Percentiles rank a stretch among this genome's conserved stretches.
phyloP scores from a whole-genome alignment of 2,113 vertebrate species.

The Nycticorax nycticorax region DNA sequence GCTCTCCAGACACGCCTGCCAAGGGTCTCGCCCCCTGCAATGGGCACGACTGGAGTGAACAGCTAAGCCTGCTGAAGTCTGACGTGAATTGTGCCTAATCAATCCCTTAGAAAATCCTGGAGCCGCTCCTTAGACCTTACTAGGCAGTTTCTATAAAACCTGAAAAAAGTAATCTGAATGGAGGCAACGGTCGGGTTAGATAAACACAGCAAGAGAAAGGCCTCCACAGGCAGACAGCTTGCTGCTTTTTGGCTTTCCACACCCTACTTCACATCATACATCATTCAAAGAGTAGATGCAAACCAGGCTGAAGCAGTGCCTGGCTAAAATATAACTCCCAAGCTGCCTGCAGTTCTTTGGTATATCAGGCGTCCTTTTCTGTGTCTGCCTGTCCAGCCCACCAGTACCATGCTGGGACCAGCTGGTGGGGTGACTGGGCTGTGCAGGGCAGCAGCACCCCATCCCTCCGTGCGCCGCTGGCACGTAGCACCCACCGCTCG shows the following conservation, averaged over 20 bases:
- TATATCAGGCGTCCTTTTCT: background rate
- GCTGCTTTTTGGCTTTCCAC: background rate
- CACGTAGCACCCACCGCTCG: rapidly evolving
- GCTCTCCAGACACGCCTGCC: background rate
- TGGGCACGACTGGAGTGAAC: background rate
- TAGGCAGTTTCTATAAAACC: background rate
- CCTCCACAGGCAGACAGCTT: background rate
- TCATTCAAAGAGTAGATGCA: background rate
- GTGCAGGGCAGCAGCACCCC: background rate
- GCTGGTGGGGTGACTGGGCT: background rate
- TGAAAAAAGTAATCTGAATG: background rate
- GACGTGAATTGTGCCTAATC: background rate
- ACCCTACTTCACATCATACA: background rate
- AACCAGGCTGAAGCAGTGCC: background rate
- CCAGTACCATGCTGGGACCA: background rate
- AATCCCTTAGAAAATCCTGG: background rate
- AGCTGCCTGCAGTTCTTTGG: background rate
- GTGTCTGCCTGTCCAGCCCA: background rate
- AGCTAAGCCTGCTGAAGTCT: background rate
- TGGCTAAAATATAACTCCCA: background rate
- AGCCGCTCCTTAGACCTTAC: background rate
- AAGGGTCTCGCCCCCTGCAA: background rate
- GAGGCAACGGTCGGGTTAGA: background rate
- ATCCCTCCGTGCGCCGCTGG: background rate
- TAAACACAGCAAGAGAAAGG: background rate